Evolutionary conservation across 2,888 invertebrate species (phyloP), one percentile per base, ranked within the genome.

Genomic region (Microplitis manilae): DNA sequence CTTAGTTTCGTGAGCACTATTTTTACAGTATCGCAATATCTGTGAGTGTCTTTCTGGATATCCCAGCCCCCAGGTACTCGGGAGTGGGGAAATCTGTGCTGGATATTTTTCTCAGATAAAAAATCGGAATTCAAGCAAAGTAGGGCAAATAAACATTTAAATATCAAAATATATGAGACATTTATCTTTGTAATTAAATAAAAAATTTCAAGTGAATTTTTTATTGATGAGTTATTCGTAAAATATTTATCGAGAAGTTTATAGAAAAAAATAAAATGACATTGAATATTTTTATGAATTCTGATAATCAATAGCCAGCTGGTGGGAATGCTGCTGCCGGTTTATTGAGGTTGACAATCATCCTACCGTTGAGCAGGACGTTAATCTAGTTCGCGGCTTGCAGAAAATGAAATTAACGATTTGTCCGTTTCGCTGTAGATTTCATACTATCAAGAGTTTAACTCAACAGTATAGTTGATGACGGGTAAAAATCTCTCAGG

Each of bases 351-450:
- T 84, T 84, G 84, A 80, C 84, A 84, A 85, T 87, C 84, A 84
- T 87, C 84, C 84, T 85, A 86, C 87, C 86, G 85, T 84, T 85
- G 84, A 84, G 81, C 84, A 61, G 79, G 85, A 87, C 87, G 85
- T 85, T 88, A 88, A 88, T 87, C 87, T 86, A 87, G 86, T 88
- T 86, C 82, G 85, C 83, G 86, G 84, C 82, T 82, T 85, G 84
- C 82, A 78, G 78, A 83, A 85, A 86, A 87, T 83, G 84, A 85
- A 87, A 88, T 88, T 87, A 87, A 87, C 87, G 85, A 86, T 85
- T 86, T 84, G 69, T 74, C 75, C 20, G 62, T 67, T 73, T 68
- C 67, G 59, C 68, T 9, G n/a, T 50, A 4, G 61, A 41, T 50
- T 64, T 20, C 8, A 62, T 6, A 68, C 30, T 62, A 62, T 75